Evolutionary conservation across 2,888 invertebrate species (phyloP).

Genomic region (Cephus sareptanus): DNA sequence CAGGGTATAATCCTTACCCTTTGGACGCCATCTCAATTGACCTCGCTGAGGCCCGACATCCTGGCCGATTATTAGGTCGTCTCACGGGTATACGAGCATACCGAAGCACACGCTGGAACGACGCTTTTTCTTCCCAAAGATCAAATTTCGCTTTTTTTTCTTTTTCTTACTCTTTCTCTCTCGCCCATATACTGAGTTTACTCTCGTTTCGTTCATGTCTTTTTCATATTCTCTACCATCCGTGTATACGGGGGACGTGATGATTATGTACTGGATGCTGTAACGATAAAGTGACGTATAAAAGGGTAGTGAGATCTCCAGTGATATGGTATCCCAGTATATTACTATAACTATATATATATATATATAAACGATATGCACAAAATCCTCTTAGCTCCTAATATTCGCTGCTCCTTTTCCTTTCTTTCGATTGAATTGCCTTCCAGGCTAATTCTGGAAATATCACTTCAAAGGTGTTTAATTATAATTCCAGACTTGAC

Average conservation of each 20-base stretch:
- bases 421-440: neutral
- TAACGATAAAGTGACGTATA: neutral
- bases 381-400: no score
- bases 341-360: no score
- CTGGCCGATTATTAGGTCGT: slow-evolving; percentile 40
- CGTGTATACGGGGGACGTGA: no score
- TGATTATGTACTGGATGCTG: no score
- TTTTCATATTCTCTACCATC: no score
- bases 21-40: slow-evolving; percentile 29
- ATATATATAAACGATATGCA: no score
- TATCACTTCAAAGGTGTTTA: neutral
- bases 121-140: slow-evolving; percentile 7
- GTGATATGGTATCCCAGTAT: neutral
- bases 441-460: neutral
- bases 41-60: slow-evolving; percentile 16
- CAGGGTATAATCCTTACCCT: slow-evolving; percentile 33
- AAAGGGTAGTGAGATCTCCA: neutral
- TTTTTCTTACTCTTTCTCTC: neutral
- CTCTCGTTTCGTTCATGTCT: neutral
- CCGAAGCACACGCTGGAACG: neutral
- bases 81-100: slow-evolving; percentile 5
- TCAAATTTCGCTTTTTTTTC: slow-evolving; percentile 13
- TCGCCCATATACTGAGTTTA: slow-evolving; percentile 25
- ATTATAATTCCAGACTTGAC: neutral
- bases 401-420: no score